These are phyloP conservation scores for Dipodomys spectabilis DNA, from an alignment of 2,113 vertebrate genomes.

Conservation along the genomic window DNA sequence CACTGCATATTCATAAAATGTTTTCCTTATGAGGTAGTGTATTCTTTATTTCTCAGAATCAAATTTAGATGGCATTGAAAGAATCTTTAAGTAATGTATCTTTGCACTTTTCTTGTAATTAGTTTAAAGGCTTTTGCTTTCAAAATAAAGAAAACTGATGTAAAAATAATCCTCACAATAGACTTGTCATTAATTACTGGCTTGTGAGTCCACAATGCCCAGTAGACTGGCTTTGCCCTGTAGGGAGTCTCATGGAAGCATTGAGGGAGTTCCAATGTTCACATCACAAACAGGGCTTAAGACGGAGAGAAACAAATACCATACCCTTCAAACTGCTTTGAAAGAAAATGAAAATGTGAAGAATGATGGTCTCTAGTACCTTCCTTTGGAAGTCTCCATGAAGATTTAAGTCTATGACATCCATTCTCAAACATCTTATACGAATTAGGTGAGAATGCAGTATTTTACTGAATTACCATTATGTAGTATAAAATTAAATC, in stretches of 20 bases:
- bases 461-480: not conserved
- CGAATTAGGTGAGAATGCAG: slow-evolving; percentile 19
- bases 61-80: not conserved
- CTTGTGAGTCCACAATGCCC: not conserved
- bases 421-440: not conserved
- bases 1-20: too few species aligned
- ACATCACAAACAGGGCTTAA: not conserved
- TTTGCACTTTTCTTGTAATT: too few species aligned
- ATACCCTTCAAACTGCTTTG: not conserved
- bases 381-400: not conserved
- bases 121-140: not conserved
- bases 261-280: slow-evolving; percentile 22
- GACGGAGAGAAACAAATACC: not conserved
- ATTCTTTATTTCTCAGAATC: too few species aligned
- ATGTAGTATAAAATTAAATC: not conserved
- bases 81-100: too few species aligned
- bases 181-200: not conserved
- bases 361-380: not conserved
- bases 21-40: too few species aligned
- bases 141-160: not conserved
- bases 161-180: not conserved
- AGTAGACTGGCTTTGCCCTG: not conserved
- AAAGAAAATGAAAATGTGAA: not conserved
- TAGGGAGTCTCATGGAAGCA: slow-evolving; percentile 8
- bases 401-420: not conserved